Evolutionary conservation across 23 tunicate species (phyloP).

Genomic region (Phallusia fumigata): DNA sequence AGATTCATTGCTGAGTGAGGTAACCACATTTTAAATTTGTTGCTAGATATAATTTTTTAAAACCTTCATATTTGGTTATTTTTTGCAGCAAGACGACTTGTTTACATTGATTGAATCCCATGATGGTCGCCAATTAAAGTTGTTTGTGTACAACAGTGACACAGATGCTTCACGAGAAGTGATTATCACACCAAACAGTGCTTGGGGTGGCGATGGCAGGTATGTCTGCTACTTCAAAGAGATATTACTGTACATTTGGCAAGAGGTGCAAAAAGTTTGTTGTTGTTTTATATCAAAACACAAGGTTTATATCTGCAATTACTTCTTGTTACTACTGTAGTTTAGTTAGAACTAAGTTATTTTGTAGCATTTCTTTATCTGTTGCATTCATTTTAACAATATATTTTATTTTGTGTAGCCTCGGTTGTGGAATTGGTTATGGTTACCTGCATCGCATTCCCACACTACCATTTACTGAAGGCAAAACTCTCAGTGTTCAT

Average conservation of each 20-base stretch:
- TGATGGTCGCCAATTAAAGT: conserved; percentile 96
- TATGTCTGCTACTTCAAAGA: background rate
- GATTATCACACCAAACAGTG: conserved; percentile 95
- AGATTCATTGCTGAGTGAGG: conserved; percentile 89
- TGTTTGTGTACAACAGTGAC: conserved; percentile 96
- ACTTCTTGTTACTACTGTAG: too few species aligned
- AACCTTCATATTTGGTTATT: background rate
- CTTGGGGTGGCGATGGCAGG: conserved; percentile 99
- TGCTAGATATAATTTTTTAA: background rate
- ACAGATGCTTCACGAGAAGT: conserved; percentile 96
- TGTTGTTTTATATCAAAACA: too few species aligned
- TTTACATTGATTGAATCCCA: conserved; percentile 95
- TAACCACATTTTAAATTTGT: background rate
- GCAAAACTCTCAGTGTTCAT: conserved; percentile 33
- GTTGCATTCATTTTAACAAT: too few species aligned
- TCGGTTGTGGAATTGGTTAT: conserved; percentile 98
- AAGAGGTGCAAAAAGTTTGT: too few species aligned
- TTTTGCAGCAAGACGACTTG: conserved; percentile 81
- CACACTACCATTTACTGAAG: conserved; percentile 48
- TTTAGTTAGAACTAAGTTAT: too few species aligned
- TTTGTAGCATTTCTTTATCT: too few species aligned
- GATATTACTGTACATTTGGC: too few species aligned
- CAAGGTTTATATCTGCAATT: too few species aligned
- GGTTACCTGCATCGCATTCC: conserved; percentile 98
- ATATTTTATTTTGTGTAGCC: too few species aligned